Conservation (phyloP, 1,140 invertebrate species). For the Plutomurus gul region DNA sequence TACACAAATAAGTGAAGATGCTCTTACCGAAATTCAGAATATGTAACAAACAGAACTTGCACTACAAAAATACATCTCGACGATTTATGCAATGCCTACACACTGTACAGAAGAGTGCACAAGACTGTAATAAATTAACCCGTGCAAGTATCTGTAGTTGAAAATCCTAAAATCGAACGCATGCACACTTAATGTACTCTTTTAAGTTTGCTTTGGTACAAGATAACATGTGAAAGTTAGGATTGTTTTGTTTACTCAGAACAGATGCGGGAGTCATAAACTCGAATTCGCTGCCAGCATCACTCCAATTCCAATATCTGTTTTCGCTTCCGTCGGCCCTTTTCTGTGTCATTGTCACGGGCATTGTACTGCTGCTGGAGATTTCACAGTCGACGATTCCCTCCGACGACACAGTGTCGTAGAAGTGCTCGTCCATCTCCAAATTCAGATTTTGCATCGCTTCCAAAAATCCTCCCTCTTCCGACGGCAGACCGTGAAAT, state of each 20-base stretch:
- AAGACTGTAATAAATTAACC: too few relatives aligned
- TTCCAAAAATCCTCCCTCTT: slow-evolving; percentile 23
- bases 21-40: too few relatives aligned
- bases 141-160: too few relatives aligned
- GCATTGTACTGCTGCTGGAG: not conserved
- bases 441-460: slow-evolving; percentile 3
- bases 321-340: not conserved
- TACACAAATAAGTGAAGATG: too few relatives aligned
- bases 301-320: slow-evolving; percentile 52
- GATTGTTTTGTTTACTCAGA: slow-evolving; percentile 9
- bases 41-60: too few relatives aligned
- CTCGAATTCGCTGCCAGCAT: slow-evolving; percentile 54
- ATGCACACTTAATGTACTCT: too few relatives aligned
- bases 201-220: too few relatives aligned
- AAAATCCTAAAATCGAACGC: too few relatives aligned
- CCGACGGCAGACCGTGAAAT: not conserved
- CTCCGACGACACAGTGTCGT: slow-evolving; percentile 35
- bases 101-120: too few relatives aligned
- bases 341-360: not conserved
- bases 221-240: too few relatives aligned
- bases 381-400: not conserved
- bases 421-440: slow-evolving; percentile 36
- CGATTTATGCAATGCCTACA: too few relatives aligned
- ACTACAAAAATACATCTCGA: too few relatives aligned
- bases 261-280: slow-evolving; percentile 45